Evolutionary conservation across 2,797 vertebrate genomes (phyloP).

Genomic region (Tenualosa thibaudeaui): DNA sequence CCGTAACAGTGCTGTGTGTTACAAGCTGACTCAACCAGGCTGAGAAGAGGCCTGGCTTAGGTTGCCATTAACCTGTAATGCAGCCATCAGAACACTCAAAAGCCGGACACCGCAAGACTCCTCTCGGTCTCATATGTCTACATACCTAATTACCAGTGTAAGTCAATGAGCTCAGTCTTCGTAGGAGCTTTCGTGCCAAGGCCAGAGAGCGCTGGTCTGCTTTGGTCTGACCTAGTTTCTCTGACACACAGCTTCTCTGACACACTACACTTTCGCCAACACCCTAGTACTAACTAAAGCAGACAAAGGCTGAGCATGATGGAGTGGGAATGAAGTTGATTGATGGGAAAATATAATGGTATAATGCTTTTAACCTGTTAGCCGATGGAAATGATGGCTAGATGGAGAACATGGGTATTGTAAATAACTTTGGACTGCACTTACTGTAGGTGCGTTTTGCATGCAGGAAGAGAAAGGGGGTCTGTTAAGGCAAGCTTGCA

Average conservation of each 20-base stretch:
- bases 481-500: too few species aligned
- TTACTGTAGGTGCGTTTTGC: too few species aligned
- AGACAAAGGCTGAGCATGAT: background rate
- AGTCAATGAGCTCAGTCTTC: background rate
- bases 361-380: background rate
- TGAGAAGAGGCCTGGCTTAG: conserved; percentile 32
- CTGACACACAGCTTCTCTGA: background rate
- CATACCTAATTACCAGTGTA: conserved; percentile 35
- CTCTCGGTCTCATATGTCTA: conserved; percentile 31
- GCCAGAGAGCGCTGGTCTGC: background rate
- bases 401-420: too few species aligned
- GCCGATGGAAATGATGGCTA: background rate
- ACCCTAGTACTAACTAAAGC: background rate
- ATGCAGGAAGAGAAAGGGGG: too few species aligned
- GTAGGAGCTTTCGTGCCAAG: background rate
- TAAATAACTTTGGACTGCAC: too few species aligned
- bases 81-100: conserved; percentile 30
- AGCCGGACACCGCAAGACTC: background rate
- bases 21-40: background rate
- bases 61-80: conserved; percentile 39
- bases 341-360: background rate
- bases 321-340: background rate
- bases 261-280: background rate
- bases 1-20: background rate
- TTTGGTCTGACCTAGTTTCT: background rate